Percentiles rank a stretch among this genome's conserved stretches.
phyloP scores from a whole-genome alignment of 2,888 invertebrate genomes.

The Diloba caeruleocephala region DNA sequence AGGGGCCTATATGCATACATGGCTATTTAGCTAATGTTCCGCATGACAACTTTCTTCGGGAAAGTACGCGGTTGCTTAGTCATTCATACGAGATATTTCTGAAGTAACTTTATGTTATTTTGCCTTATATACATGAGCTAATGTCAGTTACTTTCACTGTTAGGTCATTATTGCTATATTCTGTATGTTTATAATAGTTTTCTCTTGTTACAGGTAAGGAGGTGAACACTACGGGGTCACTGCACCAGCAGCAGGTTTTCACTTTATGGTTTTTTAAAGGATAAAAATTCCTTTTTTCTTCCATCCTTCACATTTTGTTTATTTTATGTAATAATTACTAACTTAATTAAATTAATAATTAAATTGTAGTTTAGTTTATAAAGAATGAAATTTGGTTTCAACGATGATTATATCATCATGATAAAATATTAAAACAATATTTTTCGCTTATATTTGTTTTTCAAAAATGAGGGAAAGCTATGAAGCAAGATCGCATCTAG shows the following conservation, averaged over 20 bases:
- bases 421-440: too few relatives aligned
- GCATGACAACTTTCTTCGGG: constrained; percentile 33
- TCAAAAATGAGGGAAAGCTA: too few relatives aligned
- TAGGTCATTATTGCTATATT: neutral
- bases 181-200: constrained; percentile 26
- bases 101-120: constrained; percentile 22
- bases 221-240: neutral
- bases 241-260: neutral
- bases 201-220: constrained; percentile 43
- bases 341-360: too few relatives aligned
- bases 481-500: too few relatives aligned
- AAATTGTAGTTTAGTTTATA: too few relatives aligned
- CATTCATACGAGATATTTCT: constrained; percentile 16
- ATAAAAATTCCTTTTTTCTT: too few relatives aligned
- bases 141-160: constrained; percentile 14
- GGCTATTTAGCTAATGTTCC: constrained; percentile 11
- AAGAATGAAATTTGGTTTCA: too few relatives aligned
- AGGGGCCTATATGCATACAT: constrained; percentile 28
- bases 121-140: constrained; percentile 15
- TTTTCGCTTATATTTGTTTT: neutral
- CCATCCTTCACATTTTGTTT: too few relatives aligned
- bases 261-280: neutral
- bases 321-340: too few relatives aligned
- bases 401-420: too few relatives aligned
- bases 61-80: constrained; percentile 22